These are phyloP conservation scores for Spialia ferax DNA, from an alignment of 2,888 invertebrate genomes.

Conservation along the genomic window DNA sequence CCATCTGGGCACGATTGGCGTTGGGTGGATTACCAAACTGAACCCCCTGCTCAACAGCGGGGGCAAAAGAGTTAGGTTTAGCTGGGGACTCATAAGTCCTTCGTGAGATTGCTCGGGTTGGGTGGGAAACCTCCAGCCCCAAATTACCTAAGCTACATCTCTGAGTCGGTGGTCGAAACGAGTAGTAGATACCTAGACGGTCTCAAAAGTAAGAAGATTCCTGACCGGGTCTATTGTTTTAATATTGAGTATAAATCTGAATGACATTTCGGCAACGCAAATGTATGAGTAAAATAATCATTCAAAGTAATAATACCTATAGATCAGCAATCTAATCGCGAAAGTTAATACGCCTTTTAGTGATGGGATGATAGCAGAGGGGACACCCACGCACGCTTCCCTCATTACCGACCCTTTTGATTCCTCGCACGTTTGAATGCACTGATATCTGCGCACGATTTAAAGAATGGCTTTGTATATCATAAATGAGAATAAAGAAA, in stretches of 20 bases:
- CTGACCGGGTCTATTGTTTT: background rate
- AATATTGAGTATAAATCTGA: no score
- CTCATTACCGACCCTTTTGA: constrained; percentile 56
- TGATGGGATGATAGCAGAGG: constrained; percentile 27
- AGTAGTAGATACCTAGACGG: no score
- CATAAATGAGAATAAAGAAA: constrained; percentile 39
- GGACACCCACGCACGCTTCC: constrained; percentile 50
- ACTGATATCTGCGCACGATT: constrained; percentile 73
- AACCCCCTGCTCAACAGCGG: no score
- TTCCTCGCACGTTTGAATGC: constrained; percentile 67
- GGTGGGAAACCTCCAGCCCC: no score
- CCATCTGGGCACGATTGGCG: no score
- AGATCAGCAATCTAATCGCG: constrained; percentile 26
- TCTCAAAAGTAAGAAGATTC: no score
- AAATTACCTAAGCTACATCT: no score
- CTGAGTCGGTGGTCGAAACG: no score
- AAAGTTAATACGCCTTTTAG: constrained; percentile 23
- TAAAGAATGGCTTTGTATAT: constrained; percentile 69
- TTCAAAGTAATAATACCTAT: constrained; percentile 1
- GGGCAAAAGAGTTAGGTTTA: no score
- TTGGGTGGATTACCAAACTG: no score
- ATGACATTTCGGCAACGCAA: background rate
- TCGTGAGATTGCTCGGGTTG: no score
- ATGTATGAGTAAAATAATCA: background rate
- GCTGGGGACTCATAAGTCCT: no score